Conservation (phyloP, 2,113 vertebrate species). For the Myocastor coypus region DNA sequence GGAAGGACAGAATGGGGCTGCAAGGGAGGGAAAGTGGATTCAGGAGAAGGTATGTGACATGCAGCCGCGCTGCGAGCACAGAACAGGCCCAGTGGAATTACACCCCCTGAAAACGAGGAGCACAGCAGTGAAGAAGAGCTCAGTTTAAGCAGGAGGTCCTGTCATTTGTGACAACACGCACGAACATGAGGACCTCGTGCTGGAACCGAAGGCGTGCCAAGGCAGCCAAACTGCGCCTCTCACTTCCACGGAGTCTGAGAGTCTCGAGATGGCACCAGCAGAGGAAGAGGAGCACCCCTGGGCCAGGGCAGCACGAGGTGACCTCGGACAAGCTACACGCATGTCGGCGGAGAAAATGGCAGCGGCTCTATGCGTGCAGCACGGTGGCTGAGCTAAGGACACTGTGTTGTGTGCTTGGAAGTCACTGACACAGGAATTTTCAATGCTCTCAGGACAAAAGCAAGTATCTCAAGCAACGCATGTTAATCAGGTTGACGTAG, state of each 20-base stretch:
- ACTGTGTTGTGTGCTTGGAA: not conserved
- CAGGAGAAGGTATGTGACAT: constrained; percentile 18
- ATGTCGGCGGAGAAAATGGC: not conserved
- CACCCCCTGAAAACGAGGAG: not conserved
- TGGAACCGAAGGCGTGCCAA: too few relatives aligned
- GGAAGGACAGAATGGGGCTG: not conserved
- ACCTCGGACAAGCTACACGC: not conserved
- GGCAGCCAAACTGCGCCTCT: too few relatives aligned
- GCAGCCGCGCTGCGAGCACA: not conserved
- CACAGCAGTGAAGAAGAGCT: not conserved
- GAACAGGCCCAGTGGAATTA: not conserved
- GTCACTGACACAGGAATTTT: not conserved
- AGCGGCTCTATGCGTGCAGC: not conserved
- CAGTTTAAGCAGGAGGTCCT: not conserved
- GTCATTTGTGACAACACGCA: not conserved
- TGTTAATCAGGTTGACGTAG: not conserved
- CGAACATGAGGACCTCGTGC: not conserved
- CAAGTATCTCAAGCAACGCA: not conserved
- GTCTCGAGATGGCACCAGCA: too few relatives aligned
- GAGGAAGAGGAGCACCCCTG: not conserved
- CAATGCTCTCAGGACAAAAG: not conserved
- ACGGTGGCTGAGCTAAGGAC: not conserved
- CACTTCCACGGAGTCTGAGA: not conserved
- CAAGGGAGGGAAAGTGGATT: not conserved
- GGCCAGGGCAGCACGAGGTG: not conserved